Evolutionary conservation across 1,140 invertebrate genomes (phyloP).

Genomic region (Frieseomelitta varia): DNA sequence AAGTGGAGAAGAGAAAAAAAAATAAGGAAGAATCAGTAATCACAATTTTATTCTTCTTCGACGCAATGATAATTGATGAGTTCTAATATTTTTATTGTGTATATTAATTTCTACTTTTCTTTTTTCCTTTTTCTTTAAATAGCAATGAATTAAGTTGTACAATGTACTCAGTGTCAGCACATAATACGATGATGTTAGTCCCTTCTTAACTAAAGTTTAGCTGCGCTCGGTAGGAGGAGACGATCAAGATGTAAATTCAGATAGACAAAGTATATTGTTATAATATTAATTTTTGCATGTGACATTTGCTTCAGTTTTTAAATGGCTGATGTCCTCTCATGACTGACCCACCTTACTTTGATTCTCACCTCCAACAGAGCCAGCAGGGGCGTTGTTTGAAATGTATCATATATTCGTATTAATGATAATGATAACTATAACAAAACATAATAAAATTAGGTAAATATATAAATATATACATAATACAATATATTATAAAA

Average conservation of each 20-base stretch:
- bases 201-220: slow-evolving; percentile 78
- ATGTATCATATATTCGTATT: slow-evolving; percentile 83
- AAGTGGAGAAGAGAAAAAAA: slow-evolving; percentile 59
- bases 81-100: slow-evolving; percentile 79
- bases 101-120: slow-evolving; percentile 77
- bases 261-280: slow-evolving; percentile 62
- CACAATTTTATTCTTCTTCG: slow-evolving; percentile 55
- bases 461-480: slow-evolving; percentile 75
- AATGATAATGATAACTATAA: slow-evolving; percentile 77
- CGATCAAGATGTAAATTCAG: slow-evolving; percentile 73
- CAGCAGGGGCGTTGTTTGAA: slow-evolving; percentile 81
- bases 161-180: slow-evolving; percentile 81
- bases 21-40: slow-evolving; percentile 62
- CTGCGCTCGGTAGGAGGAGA: slow-evolving; percentile 75
- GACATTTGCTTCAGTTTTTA: slow-evolving; percentile 61
- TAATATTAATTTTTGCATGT: slow-evolving; percentile 66
- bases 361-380: slow-evolving; percentile 75
- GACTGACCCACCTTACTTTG: slow-evolving; percentile 66
- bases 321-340: slow-evolving; percentile 50
- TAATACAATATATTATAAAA: slow-evolving; percentile 68
- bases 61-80: slow-evolving; percentile 69
- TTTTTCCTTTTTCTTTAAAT: slow-evolving; percentile 61
- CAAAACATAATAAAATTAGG: slow-evolving; percentile 81
- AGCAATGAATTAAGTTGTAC: slow-evolving; percentile 77
- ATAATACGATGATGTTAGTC: slow-evolving; percentile 79